Conservation (phyloP, 1,140 invertebrate species). For the Ganaspis sp. region DNA sequence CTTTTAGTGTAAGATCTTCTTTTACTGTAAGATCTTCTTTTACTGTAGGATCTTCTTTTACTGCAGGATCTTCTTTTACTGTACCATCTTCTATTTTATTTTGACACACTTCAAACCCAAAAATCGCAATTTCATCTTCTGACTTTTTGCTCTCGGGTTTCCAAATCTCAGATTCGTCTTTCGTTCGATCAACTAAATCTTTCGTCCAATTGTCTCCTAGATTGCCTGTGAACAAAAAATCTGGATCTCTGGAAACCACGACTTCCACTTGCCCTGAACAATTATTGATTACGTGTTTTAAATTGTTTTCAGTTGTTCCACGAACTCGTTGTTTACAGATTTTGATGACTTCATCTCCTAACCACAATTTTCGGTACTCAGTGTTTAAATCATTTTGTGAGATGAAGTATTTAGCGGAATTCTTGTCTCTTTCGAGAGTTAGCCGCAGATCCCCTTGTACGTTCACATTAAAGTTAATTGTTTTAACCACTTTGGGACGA, state of each 20-base stretch:
- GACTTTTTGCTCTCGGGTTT: background rate
- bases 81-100: background rate
- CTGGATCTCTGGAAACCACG: background rate
- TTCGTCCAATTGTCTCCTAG: background rate
- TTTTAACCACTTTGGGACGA: background rate
- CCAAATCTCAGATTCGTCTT: background rate
- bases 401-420: background rate
- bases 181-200: background rate
- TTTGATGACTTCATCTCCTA: constrained; percentile 3
- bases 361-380: background rate
- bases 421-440: background rate
- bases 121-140: background rate
- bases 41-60: too few species aligned
- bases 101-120: too few species aligned
- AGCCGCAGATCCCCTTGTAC: background rate
- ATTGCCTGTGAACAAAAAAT: background rate
- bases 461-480: background rate
- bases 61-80: too few species aligned
- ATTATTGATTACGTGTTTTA: background rate
- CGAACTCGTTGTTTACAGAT: background rate
- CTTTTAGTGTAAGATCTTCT: too few species aligned
- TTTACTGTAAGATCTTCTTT: too few species aligned
- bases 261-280: background rate
- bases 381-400: background rate
- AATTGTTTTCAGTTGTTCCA: background rate